These are phyloP conservation scores for Synanceia verrucosa DNA, from an alignment of 2,797 vertebrate genomes.

Conservation along the genomic window DNA sequence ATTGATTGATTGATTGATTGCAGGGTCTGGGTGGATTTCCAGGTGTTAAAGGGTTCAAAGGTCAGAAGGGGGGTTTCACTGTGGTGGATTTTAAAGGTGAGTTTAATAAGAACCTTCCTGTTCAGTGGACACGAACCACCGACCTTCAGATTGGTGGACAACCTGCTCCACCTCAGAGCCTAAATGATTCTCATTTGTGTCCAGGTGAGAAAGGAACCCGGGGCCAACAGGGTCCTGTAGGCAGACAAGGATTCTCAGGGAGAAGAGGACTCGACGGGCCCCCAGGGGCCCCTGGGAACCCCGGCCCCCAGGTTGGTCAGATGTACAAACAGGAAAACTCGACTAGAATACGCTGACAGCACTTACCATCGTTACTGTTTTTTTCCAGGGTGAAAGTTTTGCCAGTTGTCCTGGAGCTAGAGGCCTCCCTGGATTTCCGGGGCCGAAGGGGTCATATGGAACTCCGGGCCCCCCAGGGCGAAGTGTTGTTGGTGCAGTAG, in stretches of 20 bases:
- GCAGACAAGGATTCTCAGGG: conserved; percentile 65
- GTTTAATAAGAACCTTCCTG: too few species aligned
- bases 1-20: not conserved
- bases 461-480: conserved; percentile 61
- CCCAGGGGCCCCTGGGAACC: conserved; percentile 60
- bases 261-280: conserved; percentile 61
- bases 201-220: conserved; percentile 71
- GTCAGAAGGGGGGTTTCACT: conserved; percentile 73
- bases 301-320: conserved; percentile 64
- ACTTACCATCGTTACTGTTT: not conserved
- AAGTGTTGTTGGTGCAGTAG: conserved; percentile 67
- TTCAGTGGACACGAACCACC: too few species aligned
- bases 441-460: conserved; percentile 68
- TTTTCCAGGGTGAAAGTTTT: conserved; percentile 68
- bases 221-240: conserved; percentile 57
- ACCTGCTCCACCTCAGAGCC: too few species aligned
- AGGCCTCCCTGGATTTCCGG: conserved; percentile 62
- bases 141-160: too few species aligned
- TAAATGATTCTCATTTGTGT: conserved; percentile 2
- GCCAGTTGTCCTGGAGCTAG: conserved; percentile 57
- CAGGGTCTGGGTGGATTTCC: conserved; percentile 74
- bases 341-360: not conserved
- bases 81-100: conserved; percentile 68
- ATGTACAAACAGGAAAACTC: not conserved
- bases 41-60: conserved; percentile 76